phyloP scores from a whole-genome alignment of 2,888 invertebrate species.

The Chrysolina haemoptera region DNA sequence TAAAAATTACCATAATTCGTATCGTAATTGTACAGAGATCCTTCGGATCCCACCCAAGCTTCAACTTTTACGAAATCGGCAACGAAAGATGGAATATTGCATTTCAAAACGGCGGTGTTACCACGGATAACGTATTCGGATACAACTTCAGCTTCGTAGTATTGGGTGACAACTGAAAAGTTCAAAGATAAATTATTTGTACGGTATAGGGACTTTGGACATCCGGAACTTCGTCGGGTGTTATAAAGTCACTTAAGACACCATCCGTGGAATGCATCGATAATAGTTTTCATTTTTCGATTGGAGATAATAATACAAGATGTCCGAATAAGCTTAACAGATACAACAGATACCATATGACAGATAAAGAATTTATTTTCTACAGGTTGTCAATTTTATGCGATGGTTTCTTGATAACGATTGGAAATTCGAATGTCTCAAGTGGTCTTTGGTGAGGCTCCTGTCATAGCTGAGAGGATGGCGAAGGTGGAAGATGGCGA shows the following conservation, averaged over 20 bases:
- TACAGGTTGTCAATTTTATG: too few species aligned
- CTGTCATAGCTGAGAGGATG: too few species aligned
- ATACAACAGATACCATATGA: too few species aligned
- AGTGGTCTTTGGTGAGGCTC: not conserved
- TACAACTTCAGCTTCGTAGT: constrained; percentile 87
- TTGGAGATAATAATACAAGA: not conserved
- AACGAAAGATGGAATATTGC: constrained; percentile 91
- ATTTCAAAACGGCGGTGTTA: constrained; percentile 89
- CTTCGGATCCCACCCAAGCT: constrained; percentile 81
- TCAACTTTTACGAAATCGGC: constrained; percentile 93
- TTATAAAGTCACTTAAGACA: not conserved
- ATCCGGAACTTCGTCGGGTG: constrained; percentile 6
- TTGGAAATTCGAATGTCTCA: not conserved
- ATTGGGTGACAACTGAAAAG: constrained; percentile 87
- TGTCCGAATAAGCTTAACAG: too few species aligned
- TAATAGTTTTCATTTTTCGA: not conserved
- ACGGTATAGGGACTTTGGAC: not conserved
- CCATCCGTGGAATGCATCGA: constrained; percentile 24
- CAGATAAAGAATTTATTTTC: too few species aligned
- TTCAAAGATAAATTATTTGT: not conserved
- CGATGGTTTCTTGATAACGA: too few species aligned
- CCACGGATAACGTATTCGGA: constrained; percentile 92
- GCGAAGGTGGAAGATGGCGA: too few species aligned
- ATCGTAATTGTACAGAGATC: constrained; percentile 80
- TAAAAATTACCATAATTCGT: constrained; percentile 80